phyloP scores from a whole-genome alignment of 2,113 vertebrate genomes.

The Delphinus delphis region DNA sequence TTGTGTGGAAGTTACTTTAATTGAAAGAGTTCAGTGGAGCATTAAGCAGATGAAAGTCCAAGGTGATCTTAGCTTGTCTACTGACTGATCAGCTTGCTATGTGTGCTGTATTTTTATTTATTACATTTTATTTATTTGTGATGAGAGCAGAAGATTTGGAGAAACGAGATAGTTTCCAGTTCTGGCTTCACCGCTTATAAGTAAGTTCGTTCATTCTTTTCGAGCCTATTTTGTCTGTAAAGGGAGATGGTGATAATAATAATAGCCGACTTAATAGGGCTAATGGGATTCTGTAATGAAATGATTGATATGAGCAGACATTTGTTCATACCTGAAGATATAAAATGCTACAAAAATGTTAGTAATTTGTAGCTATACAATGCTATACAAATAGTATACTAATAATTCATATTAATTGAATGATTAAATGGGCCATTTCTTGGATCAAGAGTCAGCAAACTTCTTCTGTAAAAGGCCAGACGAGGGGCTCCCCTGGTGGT shows the following conservation, averaged over 20 bases:
- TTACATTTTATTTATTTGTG: neutral
- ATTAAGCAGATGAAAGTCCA: neutral
- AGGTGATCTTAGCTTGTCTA: neutral
- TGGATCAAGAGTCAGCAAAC: neutral
- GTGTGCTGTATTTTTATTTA: neutral
- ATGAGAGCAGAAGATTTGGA: constrained; percentile 17
- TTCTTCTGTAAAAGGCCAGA: neutral
- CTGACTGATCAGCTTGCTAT: neutral
- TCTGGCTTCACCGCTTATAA: neutral
- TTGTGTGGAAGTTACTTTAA: neutral
- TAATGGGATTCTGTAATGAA: neutral
- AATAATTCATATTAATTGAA: neutral
- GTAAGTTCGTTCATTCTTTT: neutral
- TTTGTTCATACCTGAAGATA: neutral
- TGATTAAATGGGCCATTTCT: neutral
- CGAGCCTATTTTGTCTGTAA: neutral
- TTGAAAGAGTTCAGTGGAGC: neutral
- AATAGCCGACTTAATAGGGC: neutral
- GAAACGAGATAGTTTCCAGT: neutral
- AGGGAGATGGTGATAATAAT: neutral
- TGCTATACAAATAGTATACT: neutral
- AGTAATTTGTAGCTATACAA: neutral
- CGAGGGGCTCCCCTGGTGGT: too few species aligned
- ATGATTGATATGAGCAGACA: neutral
- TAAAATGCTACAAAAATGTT: neutral